Conservation (phyloP, 2,888 invertebrate species). For the Nezara viridula region DNA sequence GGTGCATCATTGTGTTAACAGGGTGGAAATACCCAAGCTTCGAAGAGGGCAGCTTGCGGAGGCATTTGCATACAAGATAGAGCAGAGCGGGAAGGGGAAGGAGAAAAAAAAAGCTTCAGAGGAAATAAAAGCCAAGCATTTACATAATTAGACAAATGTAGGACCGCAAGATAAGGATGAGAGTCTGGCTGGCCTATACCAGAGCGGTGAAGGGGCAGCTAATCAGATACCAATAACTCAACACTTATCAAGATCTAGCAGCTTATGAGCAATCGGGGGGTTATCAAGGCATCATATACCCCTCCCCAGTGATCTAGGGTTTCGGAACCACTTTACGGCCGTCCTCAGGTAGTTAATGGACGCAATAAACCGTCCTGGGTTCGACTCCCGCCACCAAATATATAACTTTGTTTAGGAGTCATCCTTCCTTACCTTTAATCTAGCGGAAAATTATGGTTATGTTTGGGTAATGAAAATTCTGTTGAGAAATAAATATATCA, state of each 20-base stretch:
- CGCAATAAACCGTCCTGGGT: background rate
- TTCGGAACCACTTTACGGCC: slow-evolving; percentile 4
- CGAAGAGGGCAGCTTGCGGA: background rate
- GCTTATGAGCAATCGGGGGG: slow-evolving; percentile 26
- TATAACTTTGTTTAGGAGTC: slow-evolving; percentile 8
- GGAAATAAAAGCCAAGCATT: slow-evolving; percentile 34
- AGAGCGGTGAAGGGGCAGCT: slow-evolving; percentile 21
- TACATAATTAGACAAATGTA: slow-evolving; percentile 44
- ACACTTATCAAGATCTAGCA: slow-evolving; percentile 31
- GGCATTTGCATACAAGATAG: slow-evolving; percentile 44
- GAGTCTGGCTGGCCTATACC: background rate
- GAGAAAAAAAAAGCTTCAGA: background rate
- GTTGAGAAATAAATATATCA: background rate
- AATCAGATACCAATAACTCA: slow-evolving; percentile 48
- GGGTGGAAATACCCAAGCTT: slow-evolving; percentile 15
- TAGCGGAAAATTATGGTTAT: background rate
- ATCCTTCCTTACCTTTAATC: background rate
- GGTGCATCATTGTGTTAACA: background rate
- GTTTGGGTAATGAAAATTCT: background rate
- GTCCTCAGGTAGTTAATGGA: slow-evolving; percentile 19
- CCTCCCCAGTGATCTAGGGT: background rate
- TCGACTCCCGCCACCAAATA: background rate
- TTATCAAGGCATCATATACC: slow-evolving; percentile 21
- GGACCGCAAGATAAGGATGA: background rate
- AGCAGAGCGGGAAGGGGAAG: background rate